These are phyloP conservation scores for Cylindroiulus punctatus DNA, from an alignment of 2,888 invertebrate genomes.

Conservation along the genomic window DNA sequence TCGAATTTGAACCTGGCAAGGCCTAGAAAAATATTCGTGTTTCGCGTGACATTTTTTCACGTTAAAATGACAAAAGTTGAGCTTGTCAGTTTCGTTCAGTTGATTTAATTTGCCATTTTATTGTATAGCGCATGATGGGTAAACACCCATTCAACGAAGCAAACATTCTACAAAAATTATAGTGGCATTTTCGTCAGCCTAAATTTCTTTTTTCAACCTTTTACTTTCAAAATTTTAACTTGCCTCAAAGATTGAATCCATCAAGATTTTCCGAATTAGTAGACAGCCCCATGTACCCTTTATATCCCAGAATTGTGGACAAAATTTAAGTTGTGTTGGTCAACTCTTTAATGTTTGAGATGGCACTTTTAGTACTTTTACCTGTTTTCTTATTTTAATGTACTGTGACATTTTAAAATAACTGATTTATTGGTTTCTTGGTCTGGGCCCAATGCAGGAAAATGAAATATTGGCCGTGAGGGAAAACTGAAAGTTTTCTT, in stretches of 20 bases:
- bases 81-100: slow-evolving; percentile 2
- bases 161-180: neutral
- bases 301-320: too few relatives aligned
- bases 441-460: neutral
- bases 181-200: neutral
- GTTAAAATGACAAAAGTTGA: slow-evolving; percentile 34
- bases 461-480: neutral
- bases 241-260: neutral
- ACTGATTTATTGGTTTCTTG: neutral
- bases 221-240: too few relatives aligned
- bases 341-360: too few relatives aligned
- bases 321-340: too few relatives aligned
- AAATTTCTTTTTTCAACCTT: neutral
- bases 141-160: too few relatives aligned
- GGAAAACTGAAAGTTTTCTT: neutral
- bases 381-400: neutral
- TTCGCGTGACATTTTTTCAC: neutral
- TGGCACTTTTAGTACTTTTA: neutral
- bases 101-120: neutral
- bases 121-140: neutral
- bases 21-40: neutral
- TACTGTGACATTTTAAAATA: neutral
- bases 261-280: neutral
- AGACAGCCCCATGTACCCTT: neutral
- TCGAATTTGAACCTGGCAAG: neutral